Base-by-base conservation (phyloP, 2,797 vertebrate species). In the Gouania willdenowi region DNA sequence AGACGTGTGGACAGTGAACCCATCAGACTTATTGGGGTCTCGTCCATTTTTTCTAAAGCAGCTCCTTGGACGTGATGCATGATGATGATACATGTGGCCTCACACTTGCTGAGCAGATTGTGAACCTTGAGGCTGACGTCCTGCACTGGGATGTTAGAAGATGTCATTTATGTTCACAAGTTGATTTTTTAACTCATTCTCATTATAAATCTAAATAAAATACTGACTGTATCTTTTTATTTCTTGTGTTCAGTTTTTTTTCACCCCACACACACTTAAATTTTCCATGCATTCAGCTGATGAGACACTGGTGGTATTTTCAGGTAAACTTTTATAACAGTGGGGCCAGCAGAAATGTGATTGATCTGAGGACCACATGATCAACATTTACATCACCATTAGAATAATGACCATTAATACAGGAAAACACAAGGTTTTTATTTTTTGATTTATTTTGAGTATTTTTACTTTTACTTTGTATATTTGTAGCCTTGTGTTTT, bases 101-200 rank as follows among this genome's bases (percentile, higher is more conserved):
- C 41, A 41, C 50, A 43, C 44, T 68, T 51, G 26, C 51, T 44
- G 65, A 38, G 66, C 83, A 42, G 66, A 32, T 51, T 86, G 85
- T 79, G 91, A 91, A 92, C 91, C 92, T 94, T 87, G n/a, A 91
- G 59, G 77, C 89, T 80, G 66, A 75, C 72, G 53, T 86, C 82
- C 75, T 68, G 79, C 71, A 53, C 61, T 78, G 80, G 78, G 81
- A 64, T 53, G 82, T 80, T 2, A 53, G 43, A 31, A 45, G 37
- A 55, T 68, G 56, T 68, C 16, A 74, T 75, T 75, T 54, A 58
- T 90, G 82, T 60, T 85, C 82, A 88, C 87, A 75, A 20, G 31
- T 90, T 89, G 87, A 78, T 91, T 81, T 93, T 94, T 67, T 90
- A 88, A 89, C 82, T 86, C 88, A 87, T 85, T 83, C 42, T 87